phyloP scores from a whole-genome alignment of 2,113 vertebrate species.

The Pungitius pungitius region DNA sequence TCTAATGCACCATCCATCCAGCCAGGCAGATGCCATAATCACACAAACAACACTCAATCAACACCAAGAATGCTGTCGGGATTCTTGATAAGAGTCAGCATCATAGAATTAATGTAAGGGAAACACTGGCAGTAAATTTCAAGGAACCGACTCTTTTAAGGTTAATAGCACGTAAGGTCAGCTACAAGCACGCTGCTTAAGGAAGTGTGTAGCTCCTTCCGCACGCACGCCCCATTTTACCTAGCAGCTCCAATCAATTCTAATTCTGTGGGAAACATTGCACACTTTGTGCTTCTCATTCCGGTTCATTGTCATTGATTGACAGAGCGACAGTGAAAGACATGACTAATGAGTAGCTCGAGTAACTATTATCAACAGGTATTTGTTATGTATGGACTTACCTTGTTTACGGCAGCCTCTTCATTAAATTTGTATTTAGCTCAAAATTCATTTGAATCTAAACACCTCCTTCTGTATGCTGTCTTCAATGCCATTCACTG shows the following conservation, averaged over 20 bases:
- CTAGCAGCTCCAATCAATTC: too few relatives aligned
- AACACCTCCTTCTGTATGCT: background rate
- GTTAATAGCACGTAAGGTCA: background rate
- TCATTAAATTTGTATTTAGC: background rate
- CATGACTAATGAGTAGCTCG: slow-evolving; percentile 5
- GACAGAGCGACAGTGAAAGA: slow-evolving; percentile 4
- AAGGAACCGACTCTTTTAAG: background rate
- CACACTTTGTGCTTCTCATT: background rate
- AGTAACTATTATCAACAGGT: slow-evolving; percentile 5
- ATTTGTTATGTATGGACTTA: background rate
- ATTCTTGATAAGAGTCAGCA: background rate
- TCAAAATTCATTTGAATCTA: slow-evolving; percentile 25
- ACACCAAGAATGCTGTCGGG: background rate
- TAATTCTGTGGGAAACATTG: background rate
- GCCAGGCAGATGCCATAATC: slow-evolving; percentile 38
- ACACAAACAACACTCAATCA: slow-evolving; percentile 37
- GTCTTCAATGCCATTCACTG: slow-evolving; percentile 1
- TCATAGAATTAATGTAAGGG: background rate
- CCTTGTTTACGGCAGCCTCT: slow-evolving; percentile 2
- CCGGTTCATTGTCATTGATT: slow-evolving; percentile 2
- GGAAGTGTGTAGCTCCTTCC: background rate
- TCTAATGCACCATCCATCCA: slow-evolving; percentile 46
- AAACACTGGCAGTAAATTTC: background rate
- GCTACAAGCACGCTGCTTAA: background rate
- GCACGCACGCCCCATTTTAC: too few relatives aligned